These are phyloP conservation scores for Nicator chloris DNA, from an alignment of 2,113 vertebrate genomes.

Conservation along the genomic window DNA sequence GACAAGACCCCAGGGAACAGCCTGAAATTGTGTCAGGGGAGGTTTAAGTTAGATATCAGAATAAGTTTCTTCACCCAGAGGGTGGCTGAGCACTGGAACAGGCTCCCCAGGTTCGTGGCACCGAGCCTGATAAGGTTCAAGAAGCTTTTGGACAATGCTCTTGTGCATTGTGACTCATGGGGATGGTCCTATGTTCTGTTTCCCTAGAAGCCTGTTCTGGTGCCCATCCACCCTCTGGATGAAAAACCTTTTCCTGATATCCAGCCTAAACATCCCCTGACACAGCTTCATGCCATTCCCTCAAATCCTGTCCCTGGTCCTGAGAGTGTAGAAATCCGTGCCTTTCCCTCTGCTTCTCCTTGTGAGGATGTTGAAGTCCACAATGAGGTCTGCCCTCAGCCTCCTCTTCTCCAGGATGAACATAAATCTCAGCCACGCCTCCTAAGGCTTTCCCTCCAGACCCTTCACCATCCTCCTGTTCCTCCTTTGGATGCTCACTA, in stretches of 20 bases:
- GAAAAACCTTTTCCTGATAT: not conserved
- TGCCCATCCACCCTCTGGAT: not conserved
- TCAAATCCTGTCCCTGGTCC: not conserved
- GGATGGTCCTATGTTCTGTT: not conserved
- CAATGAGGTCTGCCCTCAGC: not conserved
- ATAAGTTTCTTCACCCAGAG: not conserved
- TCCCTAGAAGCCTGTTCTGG: not conserved
- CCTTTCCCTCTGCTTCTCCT: not conserved
- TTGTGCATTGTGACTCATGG: too few relatives aligned
- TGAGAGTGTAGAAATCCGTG: not conserved
- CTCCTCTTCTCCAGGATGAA: not conserved
- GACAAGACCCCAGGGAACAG: accelerated
- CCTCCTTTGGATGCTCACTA: not conserved
- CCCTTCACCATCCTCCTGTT: not conserved
- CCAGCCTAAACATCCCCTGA: not conserved
- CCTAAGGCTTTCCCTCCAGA: not conserved
- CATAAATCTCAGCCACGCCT: not conserved
- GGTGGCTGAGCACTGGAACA: not conserved
- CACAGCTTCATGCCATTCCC: not conserved
- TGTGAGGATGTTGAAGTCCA: accelerated
- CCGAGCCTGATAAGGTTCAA: not conserved
- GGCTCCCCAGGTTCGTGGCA: not conserved
- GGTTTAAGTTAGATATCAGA: not conserved
- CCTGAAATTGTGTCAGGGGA: too few relatives aligned
- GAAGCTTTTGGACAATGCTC: not conserved